A percentile compares a stretch with the other conserved stretches of the same genome.
Evolutionary conservation across 1,140 invertebrate genomes (phyloP).

Genomic region (Micrasema longulum): DNA sequence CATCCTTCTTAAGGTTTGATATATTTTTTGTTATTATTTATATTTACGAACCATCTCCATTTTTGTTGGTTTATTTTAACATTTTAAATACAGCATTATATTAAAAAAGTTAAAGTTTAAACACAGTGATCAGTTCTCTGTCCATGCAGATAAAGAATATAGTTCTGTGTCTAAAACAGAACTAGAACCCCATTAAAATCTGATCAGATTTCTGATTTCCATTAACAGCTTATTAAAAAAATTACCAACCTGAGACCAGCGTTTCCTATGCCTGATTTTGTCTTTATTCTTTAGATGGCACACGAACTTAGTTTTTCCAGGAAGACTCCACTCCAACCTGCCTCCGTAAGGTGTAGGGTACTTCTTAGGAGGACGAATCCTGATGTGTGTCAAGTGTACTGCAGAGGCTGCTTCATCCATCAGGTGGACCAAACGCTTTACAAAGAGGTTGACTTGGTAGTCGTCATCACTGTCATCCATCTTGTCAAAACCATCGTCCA

Average conservation of each 20-base stretch:
- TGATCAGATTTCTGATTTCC: too few species aligned
- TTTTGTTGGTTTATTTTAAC: too few species aligned
- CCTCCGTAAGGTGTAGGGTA: conserved; percentile 96
- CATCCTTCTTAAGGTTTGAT: too few species aligned
- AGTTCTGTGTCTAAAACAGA: too few species aligned
- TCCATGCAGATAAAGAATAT: too few species aligned
- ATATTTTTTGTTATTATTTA: too few species aligned
- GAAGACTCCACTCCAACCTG: conserved; percentile 91
- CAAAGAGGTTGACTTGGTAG: conserved; percentile 95
- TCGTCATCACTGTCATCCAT: conserved; percentile 95
- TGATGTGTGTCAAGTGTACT: conserved; percentile 93
- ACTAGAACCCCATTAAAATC: too few species aligned
- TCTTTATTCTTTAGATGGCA: conserved; percentile 97
- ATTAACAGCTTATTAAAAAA: too few species aligned
- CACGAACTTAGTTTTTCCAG: conserved; percentile 97
- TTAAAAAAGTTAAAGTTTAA: too few species aligned
- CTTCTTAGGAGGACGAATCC: conserved; percentile 91
- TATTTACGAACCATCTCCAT: too few species aligned
- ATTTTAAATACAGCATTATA: too few species aligned
- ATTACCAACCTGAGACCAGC: conserved; percentile 94
- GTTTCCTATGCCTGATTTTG: conserved; percentile 95
- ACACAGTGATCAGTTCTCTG: too few species aligned
- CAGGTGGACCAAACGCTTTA: conserved; percentile 91
- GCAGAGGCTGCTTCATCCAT: conserved; percentile 95
- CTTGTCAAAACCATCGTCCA: conserved; percentile 98